Base-by-base conservation (phyloP, 2,797 vertebrate species). In the Molossus alvarezi region DNA sequence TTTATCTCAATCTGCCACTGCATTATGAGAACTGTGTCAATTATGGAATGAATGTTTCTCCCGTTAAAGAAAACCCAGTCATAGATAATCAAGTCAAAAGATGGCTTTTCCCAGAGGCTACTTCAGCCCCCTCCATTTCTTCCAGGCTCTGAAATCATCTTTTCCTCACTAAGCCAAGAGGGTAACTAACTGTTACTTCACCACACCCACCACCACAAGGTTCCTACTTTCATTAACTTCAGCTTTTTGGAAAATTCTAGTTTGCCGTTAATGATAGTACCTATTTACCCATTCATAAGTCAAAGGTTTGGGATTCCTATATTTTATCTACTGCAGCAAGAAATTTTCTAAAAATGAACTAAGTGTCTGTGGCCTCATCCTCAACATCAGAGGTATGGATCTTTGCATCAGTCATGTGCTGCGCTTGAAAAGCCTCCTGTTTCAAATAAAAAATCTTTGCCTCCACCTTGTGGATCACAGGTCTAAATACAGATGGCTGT, bases 401-500 rank as follows among this genome's bases (percentile, higher is more conserved):
- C 27, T n/a, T 12, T 17, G 6, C 13, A 9, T 41, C 41, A 29
- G 10, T n/a, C 57, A 3, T 2, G 4, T 9, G 6, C 4, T 48
- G 51, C 2, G 14, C 53, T 0, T 1, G 11, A 79, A 48, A 60
- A 73, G 27, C 21, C 53, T 45, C 11, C 62, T 27, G 6, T 15
- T 81, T 96, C 83, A 91, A 64, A 62, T 33, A 18, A 92, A 75
- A 85, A 85, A 55, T 41, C 92, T 97, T 92, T 96, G 82, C 77
- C 71, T 69, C 97, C 97, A 92, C 90, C 96, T 65, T 93, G 96
- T 97, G 97, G 97, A 29, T 6, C 1, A 6, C 3, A 76, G 12
- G 1, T 55, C 14, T 62, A 91, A 93, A 23, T 79, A 58, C 97
- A 79, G 62, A 2, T 9, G 6, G n/a, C 14, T 51, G 20, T 60